A percentile compares a stretch with the other conserved stretches of the same genome.
Conservation (phyloP, 2,113 vertebrate species). For the Panthera tigris region DNA sequence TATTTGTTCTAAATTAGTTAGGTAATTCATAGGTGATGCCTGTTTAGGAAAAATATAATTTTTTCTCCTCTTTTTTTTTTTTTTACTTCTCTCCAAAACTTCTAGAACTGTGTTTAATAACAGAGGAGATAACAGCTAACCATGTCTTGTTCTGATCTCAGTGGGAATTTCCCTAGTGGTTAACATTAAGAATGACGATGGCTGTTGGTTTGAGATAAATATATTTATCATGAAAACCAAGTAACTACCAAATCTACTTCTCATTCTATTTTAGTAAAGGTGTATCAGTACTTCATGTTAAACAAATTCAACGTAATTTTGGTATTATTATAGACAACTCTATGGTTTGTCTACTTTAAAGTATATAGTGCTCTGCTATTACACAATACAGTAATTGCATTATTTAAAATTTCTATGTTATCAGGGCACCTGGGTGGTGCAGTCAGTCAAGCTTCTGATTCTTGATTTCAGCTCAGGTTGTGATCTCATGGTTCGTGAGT, state of each 20-base stretch:
- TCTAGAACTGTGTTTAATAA: conserved; percentile 49
- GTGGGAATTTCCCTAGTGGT: conserved; percentile 73
- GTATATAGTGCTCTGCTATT: background rate
- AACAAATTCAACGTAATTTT: conserved; percentile 20
- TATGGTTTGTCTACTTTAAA: conserved; percentile 17
- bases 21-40: background rate
- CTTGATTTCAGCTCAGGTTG: too few relatives aligned
- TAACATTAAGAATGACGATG: conserved; percentile 58
- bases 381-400: background rate
- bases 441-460: too few relatives aligned
- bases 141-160: conserved; percentile 58
- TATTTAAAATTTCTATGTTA: background rate
- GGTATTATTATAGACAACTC: background rate
- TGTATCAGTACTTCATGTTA: background rate
- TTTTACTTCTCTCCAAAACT: conserved; percentile 4
- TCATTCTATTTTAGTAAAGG: background rate
- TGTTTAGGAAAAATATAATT: conserved; percentile 16
- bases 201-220: conserved; percentile 58
- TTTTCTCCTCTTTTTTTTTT: background rate
- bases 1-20: conserved; percentile 43
- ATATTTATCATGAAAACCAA: conserved; percentile 38
- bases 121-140: conserved; percentile 4
- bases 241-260: conserved; percentile 25
- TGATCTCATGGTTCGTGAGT: too few relatives aligned
- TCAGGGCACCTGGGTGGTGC: too few relatives aligned